Conservation (phyloP, 2,797 vertebrate species). For the Microctenopoma steveboyesi region DNA sequence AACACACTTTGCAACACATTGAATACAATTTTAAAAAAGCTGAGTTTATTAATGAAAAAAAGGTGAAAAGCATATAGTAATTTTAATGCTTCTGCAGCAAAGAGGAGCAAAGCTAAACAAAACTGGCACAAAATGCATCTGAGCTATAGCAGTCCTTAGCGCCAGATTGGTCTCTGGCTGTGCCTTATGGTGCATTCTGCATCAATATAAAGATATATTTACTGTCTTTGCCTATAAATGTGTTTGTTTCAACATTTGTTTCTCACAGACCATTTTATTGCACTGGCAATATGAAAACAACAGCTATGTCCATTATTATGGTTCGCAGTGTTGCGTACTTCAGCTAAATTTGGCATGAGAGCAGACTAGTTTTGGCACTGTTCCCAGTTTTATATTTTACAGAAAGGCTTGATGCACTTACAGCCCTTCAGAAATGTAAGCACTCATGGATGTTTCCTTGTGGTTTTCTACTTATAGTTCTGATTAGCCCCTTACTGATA, state of each 20-base stretch:
- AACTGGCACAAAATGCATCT: constrained; percentile 12
- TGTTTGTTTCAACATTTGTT: constrained; percentile 24
- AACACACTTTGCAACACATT: constrained; percentile 51
- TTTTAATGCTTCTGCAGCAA: too few species aligned
- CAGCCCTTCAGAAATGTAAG: constrained; percentile 63
- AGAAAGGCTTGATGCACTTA: constrained; percentile 55
- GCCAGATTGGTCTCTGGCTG: constrained; percentile 31
- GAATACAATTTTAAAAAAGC: constrained; percentile 18
- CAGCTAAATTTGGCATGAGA: constrained; percentile 64
- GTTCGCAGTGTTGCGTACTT: constrained; percentile 47
- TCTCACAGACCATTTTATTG: constrained; percentile 13
- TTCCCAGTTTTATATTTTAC: constrained; percentile 55
- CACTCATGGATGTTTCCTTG: constrained; percentile 50
- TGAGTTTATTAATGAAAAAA: constrained; percentile 42
- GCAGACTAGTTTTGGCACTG: constrained; percentile 63
- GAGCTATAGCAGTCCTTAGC: constrained; percentile 32
- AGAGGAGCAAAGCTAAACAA: too few species aligned
- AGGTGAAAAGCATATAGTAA: constrained; percentile 19
- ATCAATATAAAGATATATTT: background rate
- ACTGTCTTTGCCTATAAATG: constrained; percentile 1
- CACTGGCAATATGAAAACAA: constrained; percentile 29
- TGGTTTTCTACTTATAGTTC: constrained; percentile 50
- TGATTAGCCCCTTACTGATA: constrained; percentile 48
- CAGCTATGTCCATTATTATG: constrained; percentile 46
- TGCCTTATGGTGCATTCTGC: constrained; percentile 24